Conservation (phyloP, 2,113 vertebrate genomes). For the Oreochromis niloticus region DNA sequence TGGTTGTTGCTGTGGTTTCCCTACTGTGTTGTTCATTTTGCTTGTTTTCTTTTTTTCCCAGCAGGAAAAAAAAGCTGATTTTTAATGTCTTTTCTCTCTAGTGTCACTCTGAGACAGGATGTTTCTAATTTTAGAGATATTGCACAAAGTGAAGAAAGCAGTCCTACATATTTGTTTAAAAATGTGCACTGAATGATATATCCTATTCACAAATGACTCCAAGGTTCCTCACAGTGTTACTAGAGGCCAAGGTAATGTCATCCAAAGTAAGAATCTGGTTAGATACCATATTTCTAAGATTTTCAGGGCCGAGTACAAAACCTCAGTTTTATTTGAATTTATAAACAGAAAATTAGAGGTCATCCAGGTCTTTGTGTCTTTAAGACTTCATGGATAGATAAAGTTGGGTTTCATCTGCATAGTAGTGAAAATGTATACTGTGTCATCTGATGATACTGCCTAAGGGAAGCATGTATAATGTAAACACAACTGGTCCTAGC, state of each 20-base stretch:
- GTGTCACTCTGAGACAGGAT: accelerated
- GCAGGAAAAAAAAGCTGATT: background rate
- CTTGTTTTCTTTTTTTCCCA: background rate
- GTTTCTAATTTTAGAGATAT: background rate
- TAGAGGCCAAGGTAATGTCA: background rate
- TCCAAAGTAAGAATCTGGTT: background rate
- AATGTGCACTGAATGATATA: background rate
- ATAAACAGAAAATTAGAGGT: accelerated
- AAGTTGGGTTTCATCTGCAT: background rate
- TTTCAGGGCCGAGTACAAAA: background rate
- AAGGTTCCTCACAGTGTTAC: background rate
- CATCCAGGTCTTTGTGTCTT: background rate
- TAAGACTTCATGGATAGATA: accelerated
- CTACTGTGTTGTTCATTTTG: background rate
- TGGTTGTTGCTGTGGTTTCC: background rate
- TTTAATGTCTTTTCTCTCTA: background rate
- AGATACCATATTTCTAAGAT: background rate
- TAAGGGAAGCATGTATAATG: background rate
- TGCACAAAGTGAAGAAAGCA: background rate
- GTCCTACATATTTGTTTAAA: background rate
- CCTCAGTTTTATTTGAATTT: background rate
- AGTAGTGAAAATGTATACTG: background rate
- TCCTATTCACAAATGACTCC: background rate
- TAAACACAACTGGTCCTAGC: background rate
- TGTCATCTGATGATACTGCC: background rate